Conservation (phyloP, 1,140 invertebrate genomes). For the Heterodera schachtii region DNA sequence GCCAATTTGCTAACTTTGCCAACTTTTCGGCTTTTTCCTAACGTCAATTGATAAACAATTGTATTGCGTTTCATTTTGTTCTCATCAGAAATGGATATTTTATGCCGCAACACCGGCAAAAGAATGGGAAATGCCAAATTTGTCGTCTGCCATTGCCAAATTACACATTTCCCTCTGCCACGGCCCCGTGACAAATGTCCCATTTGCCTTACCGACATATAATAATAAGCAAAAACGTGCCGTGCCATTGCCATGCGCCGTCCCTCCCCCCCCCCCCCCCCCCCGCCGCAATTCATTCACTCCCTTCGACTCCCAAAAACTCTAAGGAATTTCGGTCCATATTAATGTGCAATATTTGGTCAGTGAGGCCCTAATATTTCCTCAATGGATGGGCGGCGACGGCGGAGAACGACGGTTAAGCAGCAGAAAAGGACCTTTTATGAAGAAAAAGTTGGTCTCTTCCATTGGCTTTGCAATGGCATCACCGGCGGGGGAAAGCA, state of each 20-base stretch:
- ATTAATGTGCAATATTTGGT: not conserved
- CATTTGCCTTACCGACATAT: not conserved
- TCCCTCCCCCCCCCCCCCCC: not conserved
- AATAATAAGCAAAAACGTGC: too few relatives aligned
- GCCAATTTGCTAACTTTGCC: conserved; percentile 28
- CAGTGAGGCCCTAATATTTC: not conserved
- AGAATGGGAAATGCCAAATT: too few relatives aligned
- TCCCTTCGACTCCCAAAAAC: not conserved
- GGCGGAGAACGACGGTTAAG: not conserved
- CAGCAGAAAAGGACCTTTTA: not conserved
- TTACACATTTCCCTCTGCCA: not conserved
- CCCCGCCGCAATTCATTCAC: too few relatives aligned
- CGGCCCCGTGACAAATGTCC: not conserved
- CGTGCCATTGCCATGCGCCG: too few relatives aligned
- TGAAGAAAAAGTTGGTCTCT: not conserved
- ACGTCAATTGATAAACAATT: not conserved
- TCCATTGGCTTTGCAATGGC: not conserved
- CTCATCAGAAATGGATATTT: not conserved
- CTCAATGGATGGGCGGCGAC: too few relatives aligned
- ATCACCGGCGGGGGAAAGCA: not conserved
- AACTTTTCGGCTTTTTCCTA: conserved; percentile 28
- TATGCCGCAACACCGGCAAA: too few relatives aligned
- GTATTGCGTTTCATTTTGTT: not conserved
- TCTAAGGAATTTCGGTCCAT: not conserved
- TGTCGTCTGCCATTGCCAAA: too few relatives aligned